Percentiles rank a stretch among this genome's conserved stretches.
phyloP scores from a whole-genome alignment of 2,888 invertebrate species.

The Plusia festucae region DNA sequence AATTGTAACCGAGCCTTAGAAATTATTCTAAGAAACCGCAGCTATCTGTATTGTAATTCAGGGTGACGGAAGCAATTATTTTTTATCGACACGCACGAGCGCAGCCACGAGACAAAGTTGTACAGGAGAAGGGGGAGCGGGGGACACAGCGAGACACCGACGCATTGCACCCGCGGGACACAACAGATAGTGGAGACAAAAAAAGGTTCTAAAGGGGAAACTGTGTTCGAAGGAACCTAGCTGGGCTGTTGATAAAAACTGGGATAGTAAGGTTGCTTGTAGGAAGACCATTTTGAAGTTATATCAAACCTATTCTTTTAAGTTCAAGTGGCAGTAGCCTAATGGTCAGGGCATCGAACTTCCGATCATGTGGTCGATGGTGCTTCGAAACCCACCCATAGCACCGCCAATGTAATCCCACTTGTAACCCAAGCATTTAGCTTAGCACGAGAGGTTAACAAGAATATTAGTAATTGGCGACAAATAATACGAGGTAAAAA shows the following conservation, averaged over 20 bases:
- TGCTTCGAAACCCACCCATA: too few species aligned
- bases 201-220: conserved; percentile 76
- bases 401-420: too few species aligned
- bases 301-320: not conserved
- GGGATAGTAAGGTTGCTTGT: conserved; percentile 18
- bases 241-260: conserved; percentile 35
- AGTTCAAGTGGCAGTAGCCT: too few species aligned
- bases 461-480: too few species aligned
- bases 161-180: conserved; percentile 86
- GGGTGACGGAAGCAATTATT: conserved; percentile 86
- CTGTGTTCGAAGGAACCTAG: conserved; percentile 59
- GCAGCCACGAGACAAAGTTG: conserved; percentile 50
- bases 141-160: conserved; percentile 72
- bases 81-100: conserved; percentile 87
- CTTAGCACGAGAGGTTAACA: too few species aligned
- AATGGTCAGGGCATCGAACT: too few species aligned
- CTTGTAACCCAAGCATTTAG: too few species aligned
- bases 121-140: conserved; percentile 55
- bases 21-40: conserved; percentile 61
- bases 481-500: too few species aligned
- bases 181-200: conserved; percentile 70
- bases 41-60: conserved; percentile 76
- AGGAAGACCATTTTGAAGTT: conserved; percentile 13
- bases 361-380: too few species aligned
- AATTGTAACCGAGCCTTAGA: conserved; percentile 30